phyloP scores from a whole-genome alignment of 2,888 invertebrate species.

The Diaprepes abbreviatus region DNA sequence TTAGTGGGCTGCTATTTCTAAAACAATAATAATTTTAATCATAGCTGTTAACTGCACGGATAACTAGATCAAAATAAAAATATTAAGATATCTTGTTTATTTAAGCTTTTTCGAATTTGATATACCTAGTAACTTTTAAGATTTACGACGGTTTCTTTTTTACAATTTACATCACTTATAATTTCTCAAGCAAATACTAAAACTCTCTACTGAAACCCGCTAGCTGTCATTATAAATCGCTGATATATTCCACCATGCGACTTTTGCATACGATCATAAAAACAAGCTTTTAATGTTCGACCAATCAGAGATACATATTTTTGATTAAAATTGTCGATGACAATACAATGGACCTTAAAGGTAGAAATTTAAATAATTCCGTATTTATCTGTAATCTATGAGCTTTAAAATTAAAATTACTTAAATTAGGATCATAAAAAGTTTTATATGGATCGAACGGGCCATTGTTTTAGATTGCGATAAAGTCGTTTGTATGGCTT shows the following conservation, averaged over 20 bases:
- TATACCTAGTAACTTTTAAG: too few relatives aligned
- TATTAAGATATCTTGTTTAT: too few relatives aligned
- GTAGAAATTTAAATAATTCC: conserved; percentile 19
- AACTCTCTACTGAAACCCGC: too few relatives aligned
- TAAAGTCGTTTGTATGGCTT: neutral
- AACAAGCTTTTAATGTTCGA: neutral
- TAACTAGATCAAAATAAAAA: too few relatives aligned
- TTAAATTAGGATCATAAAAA: neutral
- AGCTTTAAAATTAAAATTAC: neutral
- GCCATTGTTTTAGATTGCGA: neutral
- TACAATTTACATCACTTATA: too few relatives aligned
- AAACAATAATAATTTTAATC: too few relatives aligned
- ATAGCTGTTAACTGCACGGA: too few relatives aligned
- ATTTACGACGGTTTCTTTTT: too few relatives aligned
- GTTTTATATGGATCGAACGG: neutral
- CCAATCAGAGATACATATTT: conserved; percentile 11
- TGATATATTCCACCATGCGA: neutral
- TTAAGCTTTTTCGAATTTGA: too few relatives aligned
- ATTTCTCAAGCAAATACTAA: too few relatives aligned
- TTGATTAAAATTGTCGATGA: conserved; percentile 16
- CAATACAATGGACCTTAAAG: conserved; percentile 24
- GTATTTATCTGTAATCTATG: conserved; percentile 11
- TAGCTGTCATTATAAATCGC: neutral
- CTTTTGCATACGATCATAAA: conserved; percentile 5
- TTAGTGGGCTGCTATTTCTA: too few relatives aligned